Conservation (phyloP, 2,797 vertebrate species). For the Cynodonichthys magdalenae region DNA sequence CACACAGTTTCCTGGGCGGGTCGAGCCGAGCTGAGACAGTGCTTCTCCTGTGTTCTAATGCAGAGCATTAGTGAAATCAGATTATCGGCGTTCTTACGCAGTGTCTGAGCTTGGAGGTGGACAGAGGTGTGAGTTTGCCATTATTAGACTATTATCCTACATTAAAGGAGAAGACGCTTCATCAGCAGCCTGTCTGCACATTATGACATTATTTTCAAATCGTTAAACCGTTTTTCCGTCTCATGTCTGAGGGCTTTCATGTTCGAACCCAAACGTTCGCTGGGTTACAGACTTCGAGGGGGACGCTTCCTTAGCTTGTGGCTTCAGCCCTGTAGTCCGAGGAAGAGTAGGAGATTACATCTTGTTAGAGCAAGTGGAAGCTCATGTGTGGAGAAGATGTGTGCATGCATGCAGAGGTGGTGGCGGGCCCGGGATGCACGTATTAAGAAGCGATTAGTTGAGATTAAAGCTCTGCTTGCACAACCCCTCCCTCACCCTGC, state of each 20-base stretch:
- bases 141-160: constrained; percentile 60
- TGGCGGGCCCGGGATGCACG: constrained; percentile 67
- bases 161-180: constrained; percentile 30
- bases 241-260: background rate
- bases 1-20: constrained; percentile 58
- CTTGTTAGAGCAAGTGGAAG: constrained; percentile 49
- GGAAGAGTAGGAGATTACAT: constrained; percentile 60
- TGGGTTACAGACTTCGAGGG: constrained; percentile 22
- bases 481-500: constrained; percentile 50
- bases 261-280: background rate
- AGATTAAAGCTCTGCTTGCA: constrained; percentile 84
- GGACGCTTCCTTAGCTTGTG: constrained; percentile 37
- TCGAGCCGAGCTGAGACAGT: constrained; percentile 71
- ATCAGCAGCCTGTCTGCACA: constrained; percentile 38
- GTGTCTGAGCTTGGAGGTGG: constrained; percentile 70
- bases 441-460: constrained; percentile 85
- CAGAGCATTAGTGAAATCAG: constrained; percentile 83
- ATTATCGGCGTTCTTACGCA: constrained; percentile 79
- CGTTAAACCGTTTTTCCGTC: constrained; percentile 7
- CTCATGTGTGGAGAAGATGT: constrained; percentile 28
- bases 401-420: constrained; percentile 47
- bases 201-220: background rate
- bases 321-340: constrained; percentile 28
- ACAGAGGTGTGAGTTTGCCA: constrained; percentile 67
- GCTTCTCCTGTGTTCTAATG: constrained; percentile 74